Evolutionary conservation across 1,140 invertebrate genomes (phyloP).

Genomic region (Ceratosolen solmsi): DNA sequence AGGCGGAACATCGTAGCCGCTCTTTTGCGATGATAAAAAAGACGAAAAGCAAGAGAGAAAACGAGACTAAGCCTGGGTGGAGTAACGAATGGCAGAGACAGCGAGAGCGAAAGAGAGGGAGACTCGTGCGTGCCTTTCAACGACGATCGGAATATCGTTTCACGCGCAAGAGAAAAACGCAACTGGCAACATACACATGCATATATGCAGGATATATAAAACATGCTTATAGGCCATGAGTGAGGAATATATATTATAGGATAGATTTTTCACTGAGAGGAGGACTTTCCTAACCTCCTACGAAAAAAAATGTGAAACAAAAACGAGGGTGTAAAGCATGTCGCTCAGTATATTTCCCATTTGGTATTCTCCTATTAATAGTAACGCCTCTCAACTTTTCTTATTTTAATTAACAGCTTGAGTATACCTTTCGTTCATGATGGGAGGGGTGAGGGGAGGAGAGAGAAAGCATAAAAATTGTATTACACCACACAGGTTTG

Average conservation of each 20-base stretch:
- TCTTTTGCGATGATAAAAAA: conserved; percentile 42
- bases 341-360: not conserved
- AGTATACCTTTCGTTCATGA: too few species aligned
- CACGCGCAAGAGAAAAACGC: conserved; percentile 55
- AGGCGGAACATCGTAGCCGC: conserved; percentile 54
- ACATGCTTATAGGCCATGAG: not conserved
- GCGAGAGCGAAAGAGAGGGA: not conserved
- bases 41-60: conserved; percentile 40
- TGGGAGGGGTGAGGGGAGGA: too few species aligned
- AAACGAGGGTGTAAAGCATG: not conserved
- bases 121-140: conserved; percentile 50
- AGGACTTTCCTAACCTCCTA: not conserved
- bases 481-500: too few species aligned
- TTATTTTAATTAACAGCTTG: not conserved
- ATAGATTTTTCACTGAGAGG: conserved; percentile 41
- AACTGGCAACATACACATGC: not conserved
- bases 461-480: too few species aligned
- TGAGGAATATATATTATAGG: not conserved
- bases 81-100: conserved; percentile 13
- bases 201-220: not conserved
- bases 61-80: conserved; percentile 4
- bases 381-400: not conserved
- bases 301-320: not conserved
- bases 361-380: not conserved
- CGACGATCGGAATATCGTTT: conserved; percentile 61